Percentiles rank a stretch among this genome's conserved stretches.
Conservation (phyloP, 2,113 vertebrate species). For the Lota lota region DNA sequence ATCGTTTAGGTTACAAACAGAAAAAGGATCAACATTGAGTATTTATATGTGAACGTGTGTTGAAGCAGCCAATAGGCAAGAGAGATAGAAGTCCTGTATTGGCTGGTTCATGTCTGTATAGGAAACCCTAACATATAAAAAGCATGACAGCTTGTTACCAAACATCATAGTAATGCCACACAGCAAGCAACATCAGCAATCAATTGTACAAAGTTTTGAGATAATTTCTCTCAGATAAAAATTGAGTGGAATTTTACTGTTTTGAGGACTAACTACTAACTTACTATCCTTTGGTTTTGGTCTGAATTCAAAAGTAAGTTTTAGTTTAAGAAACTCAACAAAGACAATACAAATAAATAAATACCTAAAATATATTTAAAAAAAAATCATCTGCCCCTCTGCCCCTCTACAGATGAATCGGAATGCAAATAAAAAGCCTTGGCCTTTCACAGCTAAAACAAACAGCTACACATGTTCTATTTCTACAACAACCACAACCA, state of each 20-base stretch:
- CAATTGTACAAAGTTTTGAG: constrained; percentile 22
- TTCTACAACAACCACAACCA: background rate
- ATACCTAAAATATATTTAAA: background rate
- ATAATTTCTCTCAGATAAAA: constrained; percentile 14
- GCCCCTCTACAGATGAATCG: background rate
- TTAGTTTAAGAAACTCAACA: constrained; percentile 41
- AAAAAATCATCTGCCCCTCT: background rate
- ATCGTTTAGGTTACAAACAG: background rate
- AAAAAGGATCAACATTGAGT: background rate
- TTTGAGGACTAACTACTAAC: constrained; percentile 9
- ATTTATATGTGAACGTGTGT: constrained; percentile 3
- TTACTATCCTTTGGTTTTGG: constrained; percentile 38
- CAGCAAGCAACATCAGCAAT: constrained; percentile 33
- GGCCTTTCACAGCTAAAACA: background rate
- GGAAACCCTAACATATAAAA: too few species aligned
- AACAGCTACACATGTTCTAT: too few species aligned
- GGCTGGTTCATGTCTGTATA: too few species aligned
- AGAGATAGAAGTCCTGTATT: background rate
- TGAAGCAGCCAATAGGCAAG: background rate
- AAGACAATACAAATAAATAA: constrained; percentile 6
- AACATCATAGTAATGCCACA: constrained; percentile 5
- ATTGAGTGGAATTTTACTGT: constrained; percentile 23
- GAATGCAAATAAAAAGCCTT: background rate
- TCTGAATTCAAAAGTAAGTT: constrained; percentile 28
- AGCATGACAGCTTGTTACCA: too few species aligned